Evolutionary conservation across 2,888 invertebrate genomes (phyloP).

Genomic region (Euspilapteryx auroguttella): DNA sequence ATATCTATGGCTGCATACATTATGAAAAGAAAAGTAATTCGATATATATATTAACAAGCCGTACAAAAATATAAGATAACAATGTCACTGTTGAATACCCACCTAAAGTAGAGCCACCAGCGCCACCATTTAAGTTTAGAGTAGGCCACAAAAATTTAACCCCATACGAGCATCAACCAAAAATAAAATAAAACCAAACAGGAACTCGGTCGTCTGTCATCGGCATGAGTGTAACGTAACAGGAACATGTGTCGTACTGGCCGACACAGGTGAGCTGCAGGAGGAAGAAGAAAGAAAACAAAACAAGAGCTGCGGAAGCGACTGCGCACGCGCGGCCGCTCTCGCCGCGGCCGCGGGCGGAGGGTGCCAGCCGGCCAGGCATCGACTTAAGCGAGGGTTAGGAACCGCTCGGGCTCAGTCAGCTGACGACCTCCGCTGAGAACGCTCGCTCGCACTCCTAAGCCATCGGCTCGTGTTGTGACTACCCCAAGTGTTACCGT

Average conservation of each 20-base stretch:
- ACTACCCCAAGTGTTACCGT: not conserved
- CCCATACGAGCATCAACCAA: no score
- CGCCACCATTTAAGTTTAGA: no score
- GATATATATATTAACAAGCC: no score
- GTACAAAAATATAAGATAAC: no score
- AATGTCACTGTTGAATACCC: no score
- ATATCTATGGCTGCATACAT: no score
- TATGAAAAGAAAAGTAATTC: no score
- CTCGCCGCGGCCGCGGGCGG: conserved; percentile 37
- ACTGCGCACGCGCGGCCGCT: conserved; percentile 30
- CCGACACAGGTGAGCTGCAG: not conserved
- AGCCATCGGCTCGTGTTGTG: conserved; percentile 12
- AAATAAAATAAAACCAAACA: no score
- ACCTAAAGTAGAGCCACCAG: no score
- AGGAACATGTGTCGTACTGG: not conserved
- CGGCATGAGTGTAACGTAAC: no score
- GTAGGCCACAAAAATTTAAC: no score
- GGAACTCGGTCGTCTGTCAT: no score
- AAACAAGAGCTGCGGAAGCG: conserved; percentile 4
- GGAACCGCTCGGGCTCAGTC: conserved; percentile 50
- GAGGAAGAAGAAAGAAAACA: conserved; percentile 4
- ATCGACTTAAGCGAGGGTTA: conserved; percentile 53
- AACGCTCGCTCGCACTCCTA: conserved; percentile 19
- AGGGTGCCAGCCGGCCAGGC: conserved; percentile 32
- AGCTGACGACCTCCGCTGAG: conserved; percentile 40